Evolutionary conservation across 35 echinoderm and acorn worm genomes (phyloP).

Genomic region (Ophioderma brevispina): DNA sequence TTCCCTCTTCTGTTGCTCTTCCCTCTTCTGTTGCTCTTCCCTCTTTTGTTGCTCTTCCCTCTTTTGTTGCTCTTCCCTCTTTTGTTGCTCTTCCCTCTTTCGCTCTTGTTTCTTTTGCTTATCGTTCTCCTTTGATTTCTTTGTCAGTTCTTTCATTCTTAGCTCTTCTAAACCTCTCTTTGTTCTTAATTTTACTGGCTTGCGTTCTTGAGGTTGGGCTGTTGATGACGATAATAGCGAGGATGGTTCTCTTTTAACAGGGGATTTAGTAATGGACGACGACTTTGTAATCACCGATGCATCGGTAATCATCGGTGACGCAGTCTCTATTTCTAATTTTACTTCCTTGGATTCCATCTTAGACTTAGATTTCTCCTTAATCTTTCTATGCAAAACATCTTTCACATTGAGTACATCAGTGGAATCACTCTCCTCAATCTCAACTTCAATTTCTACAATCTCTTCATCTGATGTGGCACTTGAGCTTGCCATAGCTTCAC

Average conservation of each 20-base stretch:
- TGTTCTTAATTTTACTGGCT: background rate
- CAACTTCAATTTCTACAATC: background rate
- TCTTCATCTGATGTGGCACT: background rate
- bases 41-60: background rate
- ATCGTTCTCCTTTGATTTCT: background rate
- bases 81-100: background rate
- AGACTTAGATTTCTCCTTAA: background rate
- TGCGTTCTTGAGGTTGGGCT: background rate
- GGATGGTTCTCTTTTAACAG: background rate
- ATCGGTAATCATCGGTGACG: too few relatives aligned
- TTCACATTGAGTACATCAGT: background rate
- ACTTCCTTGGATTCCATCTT: background rate
- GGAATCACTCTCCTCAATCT: background rate
- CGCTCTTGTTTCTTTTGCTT: background rate
- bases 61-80: background rate
- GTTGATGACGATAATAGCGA: background rate
- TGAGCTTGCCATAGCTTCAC: background rate
- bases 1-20: background rate
- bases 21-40: background rate
- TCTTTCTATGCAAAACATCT: background rate
- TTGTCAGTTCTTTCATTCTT: background rate
- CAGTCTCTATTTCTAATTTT: background rate
- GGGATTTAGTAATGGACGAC: background rate
- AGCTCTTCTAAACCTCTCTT: background rate
- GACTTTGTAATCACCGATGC: too few relatives aligned